These are phyloP conservation scores for Tetragnatha montana DNA, from an alignment of 2,888 invertebrate species.

Conservation along the genomic window DNA sequence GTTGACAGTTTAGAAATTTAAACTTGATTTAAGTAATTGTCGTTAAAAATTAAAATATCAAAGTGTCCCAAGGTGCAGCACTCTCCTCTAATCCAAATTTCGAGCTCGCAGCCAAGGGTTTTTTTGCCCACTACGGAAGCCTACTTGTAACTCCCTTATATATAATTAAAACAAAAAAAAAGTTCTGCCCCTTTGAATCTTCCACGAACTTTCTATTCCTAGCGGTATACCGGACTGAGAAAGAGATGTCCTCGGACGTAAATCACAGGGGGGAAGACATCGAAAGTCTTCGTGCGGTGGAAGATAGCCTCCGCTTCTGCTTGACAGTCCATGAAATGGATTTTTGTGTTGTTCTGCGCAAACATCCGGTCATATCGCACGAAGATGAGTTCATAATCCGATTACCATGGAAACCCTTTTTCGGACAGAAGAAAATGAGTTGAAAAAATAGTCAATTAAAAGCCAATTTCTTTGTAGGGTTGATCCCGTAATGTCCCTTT, in stretches of 20 bases:
- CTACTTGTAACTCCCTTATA: no score
- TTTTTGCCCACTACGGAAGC: no score
- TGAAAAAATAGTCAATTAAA: neutral
- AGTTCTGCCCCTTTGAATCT: neutral
- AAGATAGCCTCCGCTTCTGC: neutral
- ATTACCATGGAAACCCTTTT: neutral
- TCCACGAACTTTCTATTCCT: neutral
- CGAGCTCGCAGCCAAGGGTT: no score
- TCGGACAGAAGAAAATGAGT: neutral
- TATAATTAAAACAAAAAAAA: neutral
- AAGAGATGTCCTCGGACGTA: conserved; percentile 23
- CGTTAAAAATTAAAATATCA: no score
- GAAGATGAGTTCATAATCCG: neutral
- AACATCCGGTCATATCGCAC: conserved; percentile 13
- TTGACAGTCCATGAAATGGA: conserved; percentile 21
- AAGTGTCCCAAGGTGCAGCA: no score
- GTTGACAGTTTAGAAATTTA: no score
- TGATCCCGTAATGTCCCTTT: neutral
- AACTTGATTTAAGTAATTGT: no score
- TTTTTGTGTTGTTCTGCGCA: neutral
- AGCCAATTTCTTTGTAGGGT: neutral
- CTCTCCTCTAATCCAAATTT: no score
- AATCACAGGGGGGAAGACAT: conserved; percentile 1
- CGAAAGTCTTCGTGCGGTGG: conserved; percentile 34
- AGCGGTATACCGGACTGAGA: conserved; percentile 19